phyloP scores from a whole-genome alignment of 35 echinoderm and acorn worm species.

The Patiria miniata region DNA sequence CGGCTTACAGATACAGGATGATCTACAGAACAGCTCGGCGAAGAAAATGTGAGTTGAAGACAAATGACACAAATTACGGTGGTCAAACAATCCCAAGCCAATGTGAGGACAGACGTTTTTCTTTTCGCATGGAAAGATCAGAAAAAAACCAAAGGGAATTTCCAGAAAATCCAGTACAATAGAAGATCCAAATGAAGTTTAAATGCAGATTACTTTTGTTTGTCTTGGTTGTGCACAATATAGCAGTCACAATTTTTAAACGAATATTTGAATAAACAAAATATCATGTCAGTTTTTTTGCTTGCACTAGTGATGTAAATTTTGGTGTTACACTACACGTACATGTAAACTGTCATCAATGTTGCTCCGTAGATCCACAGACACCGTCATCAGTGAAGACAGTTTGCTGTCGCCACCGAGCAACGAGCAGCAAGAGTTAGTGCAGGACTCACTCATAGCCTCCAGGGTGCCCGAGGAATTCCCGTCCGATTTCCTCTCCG shows the following conservation, averaged over 20 bases:
- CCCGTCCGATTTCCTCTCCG: background rate
- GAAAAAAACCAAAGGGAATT: no score
- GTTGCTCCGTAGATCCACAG: conserved; percentile 61
- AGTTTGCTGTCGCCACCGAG: conserved; percentile 79
- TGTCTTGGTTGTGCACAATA: no score
- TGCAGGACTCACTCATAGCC: background rate
- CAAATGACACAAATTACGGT: no score
- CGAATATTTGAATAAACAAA: no score
- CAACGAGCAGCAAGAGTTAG: background rate
- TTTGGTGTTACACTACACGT: background rate
- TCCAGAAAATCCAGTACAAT: no score
- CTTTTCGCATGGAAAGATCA: no score
- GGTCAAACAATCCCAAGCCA: no score
- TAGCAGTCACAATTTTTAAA: no score
- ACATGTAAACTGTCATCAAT: background rate
- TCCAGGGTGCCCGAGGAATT: background rate
- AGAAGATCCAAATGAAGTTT: no score
- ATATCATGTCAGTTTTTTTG: background rate
- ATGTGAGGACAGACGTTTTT: background rate
- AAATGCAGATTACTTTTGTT: no score
- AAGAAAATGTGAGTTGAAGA: conserved; percentile 79
- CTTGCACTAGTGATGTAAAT: background rate
- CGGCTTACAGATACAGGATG: conserved; percentile 24
- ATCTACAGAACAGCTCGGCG: background rate
- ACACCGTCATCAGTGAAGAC: conserved; percentile 75